Conservation (phyloP, 23 tunicate species). For the Corella eumyota region DNA sequence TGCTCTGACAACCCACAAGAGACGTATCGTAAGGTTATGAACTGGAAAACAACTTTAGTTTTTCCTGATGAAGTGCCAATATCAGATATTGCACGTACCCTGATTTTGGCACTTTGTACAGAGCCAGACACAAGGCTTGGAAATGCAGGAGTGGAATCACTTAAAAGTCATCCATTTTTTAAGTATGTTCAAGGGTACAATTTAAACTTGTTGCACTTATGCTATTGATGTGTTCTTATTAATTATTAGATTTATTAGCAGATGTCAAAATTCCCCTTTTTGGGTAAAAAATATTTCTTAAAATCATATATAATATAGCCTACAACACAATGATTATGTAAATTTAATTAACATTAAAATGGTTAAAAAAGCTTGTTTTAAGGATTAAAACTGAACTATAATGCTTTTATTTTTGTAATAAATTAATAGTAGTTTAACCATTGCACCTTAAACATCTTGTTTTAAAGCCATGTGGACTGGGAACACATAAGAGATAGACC, state of each 20-base stretch:
- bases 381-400: no score
- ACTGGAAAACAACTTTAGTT: slow-evolving; percentile 66
- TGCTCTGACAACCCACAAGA: slow-evolving; percentile 95
- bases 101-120: slow-evolving; percentile 70
- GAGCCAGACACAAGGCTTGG: slow-evolving; percentile 81
- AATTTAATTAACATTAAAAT: no score
- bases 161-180: slow-evolving; percentile 71
- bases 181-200: slow-evolving; percentile 9
- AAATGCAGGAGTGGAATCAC: slow-evolving; percentile 37
- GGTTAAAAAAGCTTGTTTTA: no score
- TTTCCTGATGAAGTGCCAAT: slow-evolving; percentile 96
- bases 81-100: slow-evolving; percentile 64
- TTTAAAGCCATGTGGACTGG: slow-evolving; percentile 77
- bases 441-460: no score
- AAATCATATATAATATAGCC: no score
- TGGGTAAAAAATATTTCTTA: no score
- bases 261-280: no score
- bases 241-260: no score
- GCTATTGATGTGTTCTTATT: not conserved
- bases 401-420: no score
- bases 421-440: no score
- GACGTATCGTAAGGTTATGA: slow-evolving; percentile 86
- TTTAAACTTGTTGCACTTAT: not conserved
- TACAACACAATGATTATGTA: no score
- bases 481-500: slow-evolving; percentile 92